These are phyloP conservation scores for Thamnophis elegans DNA, from an alignment of 2,797 vertebrate genomes.

Conservation along the genomic window DNA sequence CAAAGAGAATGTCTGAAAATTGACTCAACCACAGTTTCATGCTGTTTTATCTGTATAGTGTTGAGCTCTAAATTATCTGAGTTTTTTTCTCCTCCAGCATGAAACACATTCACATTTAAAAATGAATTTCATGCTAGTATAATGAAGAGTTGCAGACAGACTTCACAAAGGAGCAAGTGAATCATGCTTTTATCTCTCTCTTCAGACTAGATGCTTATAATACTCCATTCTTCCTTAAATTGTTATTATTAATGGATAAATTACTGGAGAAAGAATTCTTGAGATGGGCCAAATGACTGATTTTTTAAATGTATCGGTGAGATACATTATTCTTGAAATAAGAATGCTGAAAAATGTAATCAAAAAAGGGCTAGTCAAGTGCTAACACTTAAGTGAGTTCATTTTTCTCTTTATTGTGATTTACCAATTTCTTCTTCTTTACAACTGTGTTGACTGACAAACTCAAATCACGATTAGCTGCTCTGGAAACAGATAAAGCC, in stretches of 20 bases:
- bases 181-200: not conserved
- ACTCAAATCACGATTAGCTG: not conserved
- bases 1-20: not conserved
- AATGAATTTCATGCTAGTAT: conserved; percentile 14
- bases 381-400: not conserved
- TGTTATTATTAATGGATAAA: conserved; percentile 23
- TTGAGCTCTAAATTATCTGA: not conserved
- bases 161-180: not conserved
- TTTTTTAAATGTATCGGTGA: not conserved
- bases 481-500: not conserved
- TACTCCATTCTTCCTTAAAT: conserved; percentile 4
- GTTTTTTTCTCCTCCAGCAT: not conserved
- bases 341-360: not conserved
- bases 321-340: not conserved
- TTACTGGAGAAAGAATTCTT: not conserved
- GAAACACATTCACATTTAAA: not conserved
- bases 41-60: not conserved
- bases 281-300: not conserved
- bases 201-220: not conserved
- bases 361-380: not conserved
- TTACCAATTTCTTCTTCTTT: not conserved
- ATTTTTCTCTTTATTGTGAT: not conserved
- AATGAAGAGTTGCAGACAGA: not conserved
- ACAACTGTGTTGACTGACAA: not conserved
- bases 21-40: not conserved